Evolutionary conservation across 2,113 vertebrate species (phyloP).

Genomic region (Pampusana beccarii): DNA sequence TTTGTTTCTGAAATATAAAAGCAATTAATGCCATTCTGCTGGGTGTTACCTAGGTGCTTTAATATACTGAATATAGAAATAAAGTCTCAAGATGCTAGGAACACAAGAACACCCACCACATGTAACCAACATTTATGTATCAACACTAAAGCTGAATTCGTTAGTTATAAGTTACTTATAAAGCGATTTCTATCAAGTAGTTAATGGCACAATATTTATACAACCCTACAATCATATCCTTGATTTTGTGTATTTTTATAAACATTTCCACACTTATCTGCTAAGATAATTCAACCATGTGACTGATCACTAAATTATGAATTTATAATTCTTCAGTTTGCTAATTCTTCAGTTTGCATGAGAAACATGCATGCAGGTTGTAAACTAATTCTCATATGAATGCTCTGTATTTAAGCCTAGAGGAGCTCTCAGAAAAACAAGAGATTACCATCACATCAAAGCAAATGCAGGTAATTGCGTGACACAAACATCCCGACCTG

Average conservation of each 20-base stretch:
- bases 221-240: neutral
- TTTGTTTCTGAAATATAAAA: neutral
- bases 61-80: neutral
- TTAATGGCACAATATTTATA: neutral
- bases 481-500: neutral
- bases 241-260: neutral
- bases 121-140: neutral
- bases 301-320: neutral
- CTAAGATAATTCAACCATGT: neutral
- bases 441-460: neutral
- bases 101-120: neutral
- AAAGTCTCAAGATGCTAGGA: neutral
- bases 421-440: neutral
- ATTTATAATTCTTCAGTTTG: neutral
- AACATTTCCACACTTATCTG: neutral
- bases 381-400: neutral
- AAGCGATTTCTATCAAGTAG: neutral
- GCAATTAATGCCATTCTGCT: neutral
- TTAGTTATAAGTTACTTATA: neutral
- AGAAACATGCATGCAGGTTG: fast-evolving
- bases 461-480: neutral
- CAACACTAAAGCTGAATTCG: neutral
- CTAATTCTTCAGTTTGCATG: neutral
- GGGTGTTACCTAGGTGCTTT: neutral
- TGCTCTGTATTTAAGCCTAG: neutral